Conservation (phyloP, 1,140 invertebrate species). For the Carcinoscorpius rotundicauda region DNA sequence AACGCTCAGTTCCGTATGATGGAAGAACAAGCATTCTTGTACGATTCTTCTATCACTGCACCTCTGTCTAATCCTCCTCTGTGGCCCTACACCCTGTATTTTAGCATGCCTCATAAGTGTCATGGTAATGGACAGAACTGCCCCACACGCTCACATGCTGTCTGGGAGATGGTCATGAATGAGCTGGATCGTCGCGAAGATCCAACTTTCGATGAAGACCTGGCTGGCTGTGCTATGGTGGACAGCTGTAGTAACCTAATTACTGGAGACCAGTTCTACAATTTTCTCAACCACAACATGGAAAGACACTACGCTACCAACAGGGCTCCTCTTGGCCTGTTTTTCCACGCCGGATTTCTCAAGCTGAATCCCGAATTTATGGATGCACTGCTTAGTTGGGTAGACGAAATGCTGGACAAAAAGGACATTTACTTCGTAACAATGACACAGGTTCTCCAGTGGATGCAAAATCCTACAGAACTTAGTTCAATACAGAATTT, state of each 20-base stretch:
- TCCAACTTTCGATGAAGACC: constrained; percentile 76
- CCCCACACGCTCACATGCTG: constrained; percentile 74
- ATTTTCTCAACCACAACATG: constrained; percentile 92
- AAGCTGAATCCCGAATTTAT: constrained; percentile 88
- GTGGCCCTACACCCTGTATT: constrained; percentile 97
- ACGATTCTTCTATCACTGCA: constrained; percentile 89
- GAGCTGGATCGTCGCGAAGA: constrained; percentile 85
- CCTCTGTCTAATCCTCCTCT: constrained; percentile 81
- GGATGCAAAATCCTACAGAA: constrained; percentile 94
- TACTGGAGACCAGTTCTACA: constrained; percentile 86
- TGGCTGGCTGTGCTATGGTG: constrained; percentile 90
- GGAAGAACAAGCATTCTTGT: constrained; percentile 91
- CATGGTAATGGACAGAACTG: constrained; percentile 83
- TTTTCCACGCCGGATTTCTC: constrained; percentile 89
- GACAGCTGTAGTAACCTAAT: constrained; percentile 91
- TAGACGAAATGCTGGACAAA: constrained; percentile 74
- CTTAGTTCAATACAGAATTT: constrained; percentile 72
- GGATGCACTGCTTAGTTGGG: constrained; percentile 83
- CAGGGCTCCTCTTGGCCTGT: constrained; percentile 77
- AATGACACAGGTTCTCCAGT: constrained; percentile 91
- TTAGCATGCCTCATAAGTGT: constrained; percentile 87
- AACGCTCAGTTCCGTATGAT: constrained; percentile 97
- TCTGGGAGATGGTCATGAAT: constrained; percentile 98
- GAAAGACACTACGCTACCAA: constrained; percentile 89
- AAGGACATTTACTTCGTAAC: constrained; percentile 94